Evolutionary conservation across 2,888 invertebrate genomes (phyloP), one percentile per base, ranked within the genome.

Genomic region (Pollenia griseotomentosa): DNA sequence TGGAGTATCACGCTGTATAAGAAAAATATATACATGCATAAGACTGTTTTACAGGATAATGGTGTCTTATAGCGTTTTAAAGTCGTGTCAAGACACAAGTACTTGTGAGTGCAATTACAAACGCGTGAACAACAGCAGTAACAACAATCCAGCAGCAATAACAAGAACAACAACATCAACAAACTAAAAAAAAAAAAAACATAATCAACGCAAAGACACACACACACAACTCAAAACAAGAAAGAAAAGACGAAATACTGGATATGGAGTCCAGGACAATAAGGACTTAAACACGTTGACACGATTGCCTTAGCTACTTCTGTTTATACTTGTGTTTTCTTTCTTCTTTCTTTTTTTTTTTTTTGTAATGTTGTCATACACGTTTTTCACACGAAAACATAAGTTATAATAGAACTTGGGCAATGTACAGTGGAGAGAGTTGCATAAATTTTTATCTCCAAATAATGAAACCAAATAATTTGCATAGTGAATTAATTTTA

Each of bases 41-140:
- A 78, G 51, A 66, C 16, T 51, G 48, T 83, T 65, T 65, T 83
- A 53, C 83, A 44, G 83, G 84, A 84, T 87, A 84, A 87, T 84
- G 55, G 84, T 74, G 78, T 84, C 87, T 87, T 87, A 70, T 70
- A 63, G 84, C 81, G 68, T 61, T 84, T 66, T 84, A 82, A 84
- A 87, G 84, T 87, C 84, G 87, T 87, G 87, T 84, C 80, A 83
- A 81, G 83, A 88, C 81, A 86, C 78, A 71, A 87, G 70, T 80
- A 77, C 75, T 85, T 85, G 23, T 74, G 66, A 75, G 75, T 82
- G 68, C 70, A 86, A 84, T 82, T 86, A 75, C 86, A 88, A 74
- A 68, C 71, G 80, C 84, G 81, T 81, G 81, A 86, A 86, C 65
- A 86, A 81, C 78, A 77, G 63, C 78, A 83, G 75, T 68, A 71